Evolutionary conservation across 2,888 invertebrate genomes (phyloP).

Genomic region (Stegophylla sp.): DNA sequence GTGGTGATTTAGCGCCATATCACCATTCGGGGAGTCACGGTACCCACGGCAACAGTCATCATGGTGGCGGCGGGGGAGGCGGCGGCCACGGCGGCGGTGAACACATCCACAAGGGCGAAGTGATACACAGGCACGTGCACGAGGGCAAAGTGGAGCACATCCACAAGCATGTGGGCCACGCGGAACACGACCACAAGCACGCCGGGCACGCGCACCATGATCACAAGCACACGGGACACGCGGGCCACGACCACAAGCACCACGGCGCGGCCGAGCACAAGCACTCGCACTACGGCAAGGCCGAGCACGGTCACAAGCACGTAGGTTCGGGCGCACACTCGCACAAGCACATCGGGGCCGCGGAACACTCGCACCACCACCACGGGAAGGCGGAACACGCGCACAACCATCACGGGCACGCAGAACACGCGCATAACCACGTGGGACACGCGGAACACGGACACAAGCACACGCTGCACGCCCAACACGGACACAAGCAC

Average conservation of each 20-base stretch:
- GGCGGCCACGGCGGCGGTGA: conserved; percentile 59
- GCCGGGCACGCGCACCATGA: conserved; percentile 62
- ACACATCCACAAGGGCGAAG: conserved; percentile 62
- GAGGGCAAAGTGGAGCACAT: conserved; percentile 62
- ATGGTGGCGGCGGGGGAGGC: conserved; percentile 60
- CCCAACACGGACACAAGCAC: conserved; percentile 61
- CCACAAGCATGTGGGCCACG: conserved; percentile 62
- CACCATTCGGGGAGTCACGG: conserved; percentile 53
- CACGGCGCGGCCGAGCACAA: conserved; percentile 62
- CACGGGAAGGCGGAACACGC: conserved; percentile 65
- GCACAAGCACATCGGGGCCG: conserved; percentile 67
- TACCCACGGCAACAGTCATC: conserved; percentile 20
- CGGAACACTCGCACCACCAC: conserved; percentile 66
- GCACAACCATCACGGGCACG: conserved; percentile 63
- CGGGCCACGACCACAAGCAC: conserved; percentile 63
- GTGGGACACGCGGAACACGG: conserved; percentile 63
- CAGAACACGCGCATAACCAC: conserved; percentile 66
- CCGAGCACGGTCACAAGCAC: conserved; percentile 66
- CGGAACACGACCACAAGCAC: conserved; percentile 63
- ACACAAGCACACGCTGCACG: conserved; percentile 61
- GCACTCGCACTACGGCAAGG: conserved; percentile 66
- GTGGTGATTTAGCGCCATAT: conserved; percentile 43
- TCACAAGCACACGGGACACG: conserved; percentile 62
- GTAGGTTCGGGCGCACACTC: conserved; percentile 63
- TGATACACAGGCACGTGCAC: conserved; percentile 62